phyloP scores from a whole-genome alignment of 2,113 vertebrate genomes.

The Eulacestoma nigropectus region DNA sequence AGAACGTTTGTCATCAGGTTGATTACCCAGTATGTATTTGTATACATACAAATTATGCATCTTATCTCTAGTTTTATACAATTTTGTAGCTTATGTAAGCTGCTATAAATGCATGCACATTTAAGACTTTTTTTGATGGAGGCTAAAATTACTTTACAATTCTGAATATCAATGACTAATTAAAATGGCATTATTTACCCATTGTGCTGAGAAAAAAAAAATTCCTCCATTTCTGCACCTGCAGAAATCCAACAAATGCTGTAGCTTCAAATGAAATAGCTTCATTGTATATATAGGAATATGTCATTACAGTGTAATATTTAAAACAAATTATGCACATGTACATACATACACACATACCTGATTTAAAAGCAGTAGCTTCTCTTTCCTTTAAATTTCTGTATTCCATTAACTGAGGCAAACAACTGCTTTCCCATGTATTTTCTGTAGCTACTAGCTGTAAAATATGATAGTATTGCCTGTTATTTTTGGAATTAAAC shows the following conservation, averaged over 20 bases:
- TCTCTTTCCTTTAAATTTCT: slow-evolving; percentile 58
- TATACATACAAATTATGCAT: neutral
- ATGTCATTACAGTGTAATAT: neutral
- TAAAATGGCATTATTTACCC: neutral
- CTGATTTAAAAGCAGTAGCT: slow-evolving; percentile 41
- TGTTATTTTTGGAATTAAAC: neutral
- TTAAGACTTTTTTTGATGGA: neutral
- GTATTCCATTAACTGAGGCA: neutral
- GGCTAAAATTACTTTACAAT: neutral
- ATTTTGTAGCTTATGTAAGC: neutral
- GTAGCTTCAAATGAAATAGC: neutral
- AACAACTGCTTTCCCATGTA: slow-evolving; percentile 22
- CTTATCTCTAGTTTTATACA: neutral
- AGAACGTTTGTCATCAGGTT: neutral
- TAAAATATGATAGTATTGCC: slow-evolving; percentile 46
- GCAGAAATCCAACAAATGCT: neutral
- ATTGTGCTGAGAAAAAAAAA: neutral
- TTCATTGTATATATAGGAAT: neutral
- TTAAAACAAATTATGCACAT: neutral
- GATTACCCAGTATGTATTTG: neutral
- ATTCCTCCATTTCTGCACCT: neutral
- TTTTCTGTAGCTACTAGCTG: slow-evolving; percentile 69
- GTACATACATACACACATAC: neutral
- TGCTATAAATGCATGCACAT: neutral
- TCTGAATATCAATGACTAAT: neutral